These are phyloP conservation scores for Alectura lathami DNA, from an alignment of 2,113 vertebrate species.

Conservation along the genomic window DNA sequence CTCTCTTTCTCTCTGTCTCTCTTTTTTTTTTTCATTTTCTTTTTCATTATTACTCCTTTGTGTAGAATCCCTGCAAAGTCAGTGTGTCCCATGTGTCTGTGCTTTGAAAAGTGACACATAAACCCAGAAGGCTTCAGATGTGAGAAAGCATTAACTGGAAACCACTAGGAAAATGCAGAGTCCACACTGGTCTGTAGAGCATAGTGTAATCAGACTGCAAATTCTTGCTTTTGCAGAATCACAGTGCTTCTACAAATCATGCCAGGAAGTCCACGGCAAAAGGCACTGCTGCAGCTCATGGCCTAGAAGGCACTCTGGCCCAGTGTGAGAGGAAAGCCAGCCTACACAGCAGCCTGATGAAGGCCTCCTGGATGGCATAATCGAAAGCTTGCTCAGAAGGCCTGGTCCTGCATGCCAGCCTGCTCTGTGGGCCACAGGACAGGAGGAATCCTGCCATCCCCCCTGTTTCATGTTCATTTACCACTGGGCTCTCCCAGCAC, in stretches of 20 bases:
- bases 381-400: neutral
- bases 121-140: neutral
- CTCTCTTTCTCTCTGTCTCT: too few relatives aligned
- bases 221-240: neutral
- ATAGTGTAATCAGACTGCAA: neutral
- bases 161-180: neutral
- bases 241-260: neutral
- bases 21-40: too few relatives aligned
- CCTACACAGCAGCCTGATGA: neutral
- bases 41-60: too few relatives aligned
- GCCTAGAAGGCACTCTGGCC: neutral
- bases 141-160: neutral
- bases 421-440: neutral
- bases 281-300: neutral
- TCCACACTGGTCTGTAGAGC: neutral
- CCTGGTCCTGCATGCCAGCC: accelerated
- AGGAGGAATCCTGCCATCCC: neutral
- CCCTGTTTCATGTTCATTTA: neutral
- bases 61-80: neutral
- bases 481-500: neutral
- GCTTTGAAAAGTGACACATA: neutral
- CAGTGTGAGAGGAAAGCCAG: neutral
- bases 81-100: neutral
- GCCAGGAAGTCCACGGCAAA: neutral
- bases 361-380: neutral